A percentile compares a stretch with the other conserved stretches of the same genome.
These are phyloP conservation scores for Rapana venosa DNA, from an alignment of 2,888 invertebrate species.

Conservation along the genomic window DNA sequence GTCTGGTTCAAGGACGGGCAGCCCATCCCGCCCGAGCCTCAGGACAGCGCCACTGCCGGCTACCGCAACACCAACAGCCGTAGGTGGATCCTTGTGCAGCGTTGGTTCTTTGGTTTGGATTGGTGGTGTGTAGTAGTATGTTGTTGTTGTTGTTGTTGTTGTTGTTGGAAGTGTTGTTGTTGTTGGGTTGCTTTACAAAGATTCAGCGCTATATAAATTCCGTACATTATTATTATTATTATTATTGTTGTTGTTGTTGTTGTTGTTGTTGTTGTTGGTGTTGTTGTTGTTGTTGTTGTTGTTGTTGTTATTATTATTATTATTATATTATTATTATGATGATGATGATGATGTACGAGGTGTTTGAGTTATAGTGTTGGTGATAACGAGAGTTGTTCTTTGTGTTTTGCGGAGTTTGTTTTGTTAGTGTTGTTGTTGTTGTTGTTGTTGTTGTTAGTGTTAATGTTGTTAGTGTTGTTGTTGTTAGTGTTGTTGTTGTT, in stretches of 20 bases:
- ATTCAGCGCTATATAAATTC: no score
- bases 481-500: no score
- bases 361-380: background rate
- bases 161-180: no score
- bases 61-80: conserved; percentile 6
- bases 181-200: background rate
- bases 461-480: no score
- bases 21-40: conserved; percentile 41
- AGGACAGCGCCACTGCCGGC: background rate
- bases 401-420: background rate
- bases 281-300: no score
- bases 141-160: no score
- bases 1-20: conserved; percentile 69
- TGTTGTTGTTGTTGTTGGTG: no score
- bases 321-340: background rate
- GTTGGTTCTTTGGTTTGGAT: background rate
- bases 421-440: no score
- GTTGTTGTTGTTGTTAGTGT: no score
- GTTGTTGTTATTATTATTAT: background rate
- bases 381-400: background rate
- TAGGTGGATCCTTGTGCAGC: background rate
- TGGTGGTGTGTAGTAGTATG: no score
- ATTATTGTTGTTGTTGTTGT: no score
- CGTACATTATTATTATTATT: no score
- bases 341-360: background rate